Base-by-base conservation (phyloP, 2,888 invertebrate genomes). In the Eristalinus aeneus region DNA sequence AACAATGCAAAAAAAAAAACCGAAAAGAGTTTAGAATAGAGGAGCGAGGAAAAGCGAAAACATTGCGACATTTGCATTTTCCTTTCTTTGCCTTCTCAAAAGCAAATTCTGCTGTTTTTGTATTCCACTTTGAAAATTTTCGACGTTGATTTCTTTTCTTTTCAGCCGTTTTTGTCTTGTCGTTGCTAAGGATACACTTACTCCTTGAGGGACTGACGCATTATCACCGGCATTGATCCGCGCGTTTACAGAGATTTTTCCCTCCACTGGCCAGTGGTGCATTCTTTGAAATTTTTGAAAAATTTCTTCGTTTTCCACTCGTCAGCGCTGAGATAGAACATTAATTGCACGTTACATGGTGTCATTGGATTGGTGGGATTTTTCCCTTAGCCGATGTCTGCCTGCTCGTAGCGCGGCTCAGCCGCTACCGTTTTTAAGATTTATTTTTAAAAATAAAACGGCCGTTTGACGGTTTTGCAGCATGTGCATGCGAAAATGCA, bases 121-220 rank as follows among this genome's bases (percentile, higher is more conserved):
- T 79, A 74, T 77, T 79, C 72, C 23, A 23, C 56, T 23, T 32
- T 10, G 9, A 20, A 75, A 71, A 56, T 72, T 78, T 78, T 53
- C 60, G 54, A 80, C 84, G 64, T 80, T 81, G 63, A 73, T 71
- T 75, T 84, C 32, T 64, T 75, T 80, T 61, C 53, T 72, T 71
- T 72, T 8, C 65, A 6, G 5, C 22, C n/a, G 0, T 23, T 22
- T 16, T 22, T 6, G 5, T 75, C 23, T 78, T 84, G 27, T 27
- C 2, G 27, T 76, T 76, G 76, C 76, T 81, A 81, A 85, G 85
- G 85, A 85, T 81, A 76, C 76, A 85, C 85, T 79, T 78, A 74
- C 79, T 80, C 46, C 46, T 46, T 46, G 46, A 46, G 46, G 6
- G 46, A 16, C 23, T 56, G 71, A 73, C 63, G 32, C 65, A 27